A percentile compares a stretch with the other conserved stretches of the same genome.
Conservation (phyloP, 2,113 vertebrate species). For the Tylochromis polylepis region DNA sequence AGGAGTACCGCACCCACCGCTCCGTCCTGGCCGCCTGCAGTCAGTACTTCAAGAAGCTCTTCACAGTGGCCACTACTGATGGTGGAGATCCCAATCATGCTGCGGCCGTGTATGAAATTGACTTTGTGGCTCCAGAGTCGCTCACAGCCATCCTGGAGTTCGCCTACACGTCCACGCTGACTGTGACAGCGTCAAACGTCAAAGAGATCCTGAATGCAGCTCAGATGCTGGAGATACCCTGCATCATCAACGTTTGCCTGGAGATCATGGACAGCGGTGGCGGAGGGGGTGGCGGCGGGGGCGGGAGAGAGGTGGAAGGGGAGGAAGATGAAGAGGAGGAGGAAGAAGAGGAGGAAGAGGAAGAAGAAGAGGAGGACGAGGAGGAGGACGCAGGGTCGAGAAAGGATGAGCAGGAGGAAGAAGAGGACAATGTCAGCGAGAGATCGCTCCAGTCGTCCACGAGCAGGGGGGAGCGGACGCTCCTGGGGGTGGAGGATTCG, state of each 20-base stretch:
- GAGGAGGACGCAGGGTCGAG: slow-evolving; percentile 72
- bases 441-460: slow-evolving; percentile 53
- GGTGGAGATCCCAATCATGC: slow-evolving; percentile 60
- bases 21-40: slow-evolving; percentile 95
- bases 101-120: slow-evolving; percentile 86
- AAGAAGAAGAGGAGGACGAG: slow-evolving; percentile 41
- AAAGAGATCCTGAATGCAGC: slow-evolving; percentile 93
- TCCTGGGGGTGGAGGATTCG: slow-evolving; percentile 21
- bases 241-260: slow-evolving; percentile 92
- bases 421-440: slow-evolving; percentile 81
- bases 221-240: slow-evolving; percentile 93
- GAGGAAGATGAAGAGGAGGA: slow-evolving; percentile 83
- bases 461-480: slow-evolving; percentile 67
- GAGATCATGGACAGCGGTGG: slow-evolving; percentile 91
- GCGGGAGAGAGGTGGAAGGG: slow-evolving; percentile 71
- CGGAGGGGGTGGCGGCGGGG: slow-evolving; percentile 66
- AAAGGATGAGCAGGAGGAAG: slow-evolving; percentile 80
- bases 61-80: slow-evolving; percentile 83
- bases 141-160: slow-evolving; percentile 97
- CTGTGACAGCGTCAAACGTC: slow-evolving; percentile 89
- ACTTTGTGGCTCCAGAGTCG: slow-evolving; percentile 92
- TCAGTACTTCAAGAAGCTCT: slow-evolving; percentile 98
- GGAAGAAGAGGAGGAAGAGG: slow-evolving; percentile 70
- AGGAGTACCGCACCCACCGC: slow-evolving; percentile 93
- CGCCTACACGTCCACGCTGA: slow-evolving; percentile 96